phyloP scores from a whole-genome alignment of 2,888 invertebrate species.

The Tenodera sinensis region DNA sequence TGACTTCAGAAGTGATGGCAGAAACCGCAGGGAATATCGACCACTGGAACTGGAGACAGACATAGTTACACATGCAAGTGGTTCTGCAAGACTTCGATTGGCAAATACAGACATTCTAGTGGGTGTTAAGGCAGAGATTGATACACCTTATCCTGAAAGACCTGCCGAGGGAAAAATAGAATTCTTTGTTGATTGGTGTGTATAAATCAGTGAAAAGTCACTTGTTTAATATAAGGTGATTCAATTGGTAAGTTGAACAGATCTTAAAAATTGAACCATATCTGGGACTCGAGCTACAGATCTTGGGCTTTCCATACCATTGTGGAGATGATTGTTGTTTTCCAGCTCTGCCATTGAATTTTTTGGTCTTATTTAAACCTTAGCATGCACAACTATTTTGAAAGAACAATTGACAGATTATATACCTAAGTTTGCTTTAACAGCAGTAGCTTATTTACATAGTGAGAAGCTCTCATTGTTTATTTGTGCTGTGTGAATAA shows the following conservation, averaged over 20 bases:
- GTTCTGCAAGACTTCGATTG: constrained; percentile 76
- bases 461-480: too few relatives aligned
- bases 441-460: too few relatives aligned
- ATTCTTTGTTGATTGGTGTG: constrained; percentile 96
- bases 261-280: not conserved
- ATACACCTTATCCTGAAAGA: constrained; percentile 67
- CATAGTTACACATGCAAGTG: constrained; percentile 80
- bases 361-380: too few relatives aligned
- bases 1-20: constrained; percentile 80
- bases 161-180: constrained; percentile 84
- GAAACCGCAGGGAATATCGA: constrained; percentile 74
- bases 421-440: too few relatives aligned
- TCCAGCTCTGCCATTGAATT: too few relatives aligned
- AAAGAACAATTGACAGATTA: too few relatives aligned
- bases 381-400: too few relatives aligned
- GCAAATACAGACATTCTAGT: constrained; percentile 94
- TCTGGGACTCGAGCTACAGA: not conserved
- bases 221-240: not conserved
- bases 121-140: constrained; percentile 87
- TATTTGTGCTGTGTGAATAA: too few relatives aligned
- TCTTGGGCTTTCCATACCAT: not conserved
- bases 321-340: too few relatives aligned
- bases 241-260: not conserved
- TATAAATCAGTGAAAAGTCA: not conserved
- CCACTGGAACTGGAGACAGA: constrained; percentile 84